Evolutionary conservation across 2,888 invertebrate genomes (phyloP).

Genomic region (Perizoma affinitatum): DNA sequence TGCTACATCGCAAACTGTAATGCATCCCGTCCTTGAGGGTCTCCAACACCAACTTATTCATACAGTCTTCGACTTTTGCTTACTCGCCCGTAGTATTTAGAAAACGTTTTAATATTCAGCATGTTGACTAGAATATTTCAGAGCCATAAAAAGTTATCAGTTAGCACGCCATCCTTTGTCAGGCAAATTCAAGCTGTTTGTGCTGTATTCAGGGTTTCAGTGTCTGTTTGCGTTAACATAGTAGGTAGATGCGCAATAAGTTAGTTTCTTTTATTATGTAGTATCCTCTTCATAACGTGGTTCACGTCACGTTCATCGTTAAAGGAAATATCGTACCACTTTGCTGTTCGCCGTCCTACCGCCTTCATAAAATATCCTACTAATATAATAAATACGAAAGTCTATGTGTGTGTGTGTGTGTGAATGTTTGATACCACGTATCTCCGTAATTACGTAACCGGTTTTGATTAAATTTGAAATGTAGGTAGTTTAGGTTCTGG

Average conservation of each 20-base stretch:
- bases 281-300: constrained; percentile 55
- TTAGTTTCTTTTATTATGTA: constrained; percentile 56
- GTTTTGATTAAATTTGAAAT: no score
- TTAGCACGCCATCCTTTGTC: constrained; percentile 54
- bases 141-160: constrained; percentile 45
- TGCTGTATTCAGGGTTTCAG: constrained; percentile 40
- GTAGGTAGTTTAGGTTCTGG: no score
- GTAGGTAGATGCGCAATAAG: constrained; percentile 52
- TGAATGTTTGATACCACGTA: no score
- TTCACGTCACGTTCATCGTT: constrained; percentile 55
- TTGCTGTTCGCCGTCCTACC: not conserved
- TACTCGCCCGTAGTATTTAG: constrained; percentile 11
- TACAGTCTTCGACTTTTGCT: constrained; percentile 9
- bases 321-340: constrained; percentile 24
- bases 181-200: constrained; percentile 47
- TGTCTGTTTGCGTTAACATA: constrained; percentile 48
- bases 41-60: constrained; percentile 16
- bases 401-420: no score
- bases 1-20: constrained; percentile 60
- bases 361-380: no score
- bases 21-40: constrained; percentile 57
- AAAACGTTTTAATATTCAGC: constrained; percentile 19
- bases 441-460: no score
- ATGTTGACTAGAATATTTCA: constrained; percentile 35
- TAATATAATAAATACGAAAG: no score